Conservation (phyloP, 92 coral and sea anemone genomes). For the Bergia puertoricense region DNA sequence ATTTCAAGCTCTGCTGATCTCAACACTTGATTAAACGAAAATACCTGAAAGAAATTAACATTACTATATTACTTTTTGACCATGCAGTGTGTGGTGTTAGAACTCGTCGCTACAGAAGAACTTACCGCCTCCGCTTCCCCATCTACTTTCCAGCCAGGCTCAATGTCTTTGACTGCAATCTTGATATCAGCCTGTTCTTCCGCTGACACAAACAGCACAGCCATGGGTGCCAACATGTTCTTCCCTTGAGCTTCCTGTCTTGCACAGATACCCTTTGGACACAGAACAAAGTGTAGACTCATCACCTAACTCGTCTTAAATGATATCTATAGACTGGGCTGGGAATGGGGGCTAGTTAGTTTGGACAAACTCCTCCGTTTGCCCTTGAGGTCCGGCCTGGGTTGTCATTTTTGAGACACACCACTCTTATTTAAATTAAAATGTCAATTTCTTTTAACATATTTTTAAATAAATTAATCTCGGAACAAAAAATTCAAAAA, state of each 20-base stretch:
- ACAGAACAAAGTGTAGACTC: neutral
- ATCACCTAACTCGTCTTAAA: too few species aligned
- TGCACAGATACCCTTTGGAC: constrained; percentile 7
- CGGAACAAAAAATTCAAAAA: too few species aligned
- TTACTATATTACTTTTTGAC: neutral
- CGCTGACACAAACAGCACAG: constrained; percentile 2
- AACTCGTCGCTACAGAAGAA: neutral
- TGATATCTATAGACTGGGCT: too few species aligned
- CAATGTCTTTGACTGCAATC: neutral
- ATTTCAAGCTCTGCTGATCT: constrained; percentile 12
- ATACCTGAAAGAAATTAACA: neutral
- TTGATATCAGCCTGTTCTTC: neutral
- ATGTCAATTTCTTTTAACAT: too few species aligned
- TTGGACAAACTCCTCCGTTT: too few species aligned
- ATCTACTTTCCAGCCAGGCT: constrained; percentile 6
- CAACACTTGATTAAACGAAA: neutral
- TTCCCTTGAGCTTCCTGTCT: constrained; percentile 6
- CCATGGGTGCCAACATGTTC: constrained; percentile 3
- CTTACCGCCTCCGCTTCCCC: neutral
- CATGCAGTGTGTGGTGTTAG: neutral
- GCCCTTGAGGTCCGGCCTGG: too few species aligned
- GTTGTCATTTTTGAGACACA: too few species aligned
- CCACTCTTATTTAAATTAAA: too few species aligned
- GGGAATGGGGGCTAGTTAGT: too few species aligned
- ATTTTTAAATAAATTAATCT: too few species aligned